These are phyloP conservation scores for Tachina grossa DNA, from an alignment of 2,888 invertebrate species.

Conservation along the genomic window DNA sequence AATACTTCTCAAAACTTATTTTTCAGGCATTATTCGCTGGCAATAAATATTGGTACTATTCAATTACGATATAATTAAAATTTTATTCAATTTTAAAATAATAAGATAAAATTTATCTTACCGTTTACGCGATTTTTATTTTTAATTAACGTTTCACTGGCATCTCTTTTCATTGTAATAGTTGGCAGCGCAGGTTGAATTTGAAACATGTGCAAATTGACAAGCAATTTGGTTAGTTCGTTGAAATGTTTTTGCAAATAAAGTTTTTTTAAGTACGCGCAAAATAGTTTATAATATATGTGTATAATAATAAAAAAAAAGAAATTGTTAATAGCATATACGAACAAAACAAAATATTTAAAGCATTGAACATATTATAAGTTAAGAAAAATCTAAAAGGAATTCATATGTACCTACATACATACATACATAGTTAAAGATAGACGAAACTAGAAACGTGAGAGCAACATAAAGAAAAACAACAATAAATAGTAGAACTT, in stretches of 20 bases:
- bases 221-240: constrained; percentile 50
- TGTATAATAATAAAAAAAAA: constrained; percentile 17
- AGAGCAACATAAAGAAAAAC: constrained; percentile 17
- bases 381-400: not conserved
- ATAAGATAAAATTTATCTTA: not conserved
- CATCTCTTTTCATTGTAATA: not conserved
- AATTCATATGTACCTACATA: no score
- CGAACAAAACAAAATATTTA: not conserved
- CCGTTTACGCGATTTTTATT: not conserved
- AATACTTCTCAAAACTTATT: no score
- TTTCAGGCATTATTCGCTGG: no score
- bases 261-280: constrained; percentile 48
- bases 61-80: no score
- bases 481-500: not conserved
- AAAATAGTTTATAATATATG: constrained; percentile 49
- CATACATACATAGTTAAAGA: not conserved
- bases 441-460: constrained; percentile 15
- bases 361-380: constrained; percentile 7
- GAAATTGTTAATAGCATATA: not conserved
- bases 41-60: no score
- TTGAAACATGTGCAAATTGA: constrained; percentile 48
- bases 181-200: constrained; percentile 12
- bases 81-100: not conserved
- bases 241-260: constrained; percentile 59
- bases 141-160: no score